Evolutionary conservation across 2,888 invertebrate genomes (phyloP).

Genomic region (Resseliella maxima): DNA sequence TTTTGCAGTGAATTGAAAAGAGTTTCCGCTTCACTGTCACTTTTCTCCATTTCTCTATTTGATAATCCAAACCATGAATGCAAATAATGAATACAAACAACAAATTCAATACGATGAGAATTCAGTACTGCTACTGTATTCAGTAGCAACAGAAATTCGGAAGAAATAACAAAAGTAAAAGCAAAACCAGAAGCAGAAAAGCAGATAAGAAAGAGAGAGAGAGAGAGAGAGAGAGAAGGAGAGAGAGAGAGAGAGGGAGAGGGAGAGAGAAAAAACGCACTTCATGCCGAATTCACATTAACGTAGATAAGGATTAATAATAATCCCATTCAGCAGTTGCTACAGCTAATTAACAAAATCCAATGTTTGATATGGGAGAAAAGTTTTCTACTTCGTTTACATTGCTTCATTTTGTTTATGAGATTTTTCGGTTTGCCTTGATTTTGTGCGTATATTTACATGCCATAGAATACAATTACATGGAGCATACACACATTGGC

Average conservation of each 20-base stretch:
- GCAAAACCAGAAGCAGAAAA: too few relatives aligned
- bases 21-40: neutral
- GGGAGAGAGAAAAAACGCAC: neutral
- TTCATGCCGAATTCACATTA: conserved; percentile 1
- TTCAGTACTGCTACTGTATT: too few relatives aligned
- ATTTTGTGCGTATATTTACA: neutral
- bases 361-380: neutral
- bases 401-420: neutral
- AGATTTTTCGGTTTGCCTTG: neutral
- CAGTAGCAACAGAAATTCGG: too few relatives aligned
- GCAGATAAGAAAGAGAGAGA: too few relatives aligned
- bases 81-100: neutral
- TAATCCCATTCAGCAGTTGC: conserved; percentile 6
- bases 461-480: neutral
- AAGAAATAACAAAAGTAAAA: too few relatives aligned
- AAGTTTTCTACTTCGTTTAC: neutral
- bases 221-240: too few relatives aligned
- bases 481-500: neutral
- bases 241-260: too few relatives aligned
- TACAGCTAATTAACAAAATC: conserved; percentile 41
- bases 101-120: too few relatives aligned
- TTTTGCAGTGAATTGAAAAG: neutral
- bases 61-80: neutral
- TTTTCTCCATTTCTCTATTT: neutral
- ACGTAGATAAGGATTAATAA: conserved; percentile 15